These are phyloP conservation scores for Hippocampus guttulatus DNA, from an alignment of 2,113 vertebrate species.

Conservation along the genomic window DNA sequence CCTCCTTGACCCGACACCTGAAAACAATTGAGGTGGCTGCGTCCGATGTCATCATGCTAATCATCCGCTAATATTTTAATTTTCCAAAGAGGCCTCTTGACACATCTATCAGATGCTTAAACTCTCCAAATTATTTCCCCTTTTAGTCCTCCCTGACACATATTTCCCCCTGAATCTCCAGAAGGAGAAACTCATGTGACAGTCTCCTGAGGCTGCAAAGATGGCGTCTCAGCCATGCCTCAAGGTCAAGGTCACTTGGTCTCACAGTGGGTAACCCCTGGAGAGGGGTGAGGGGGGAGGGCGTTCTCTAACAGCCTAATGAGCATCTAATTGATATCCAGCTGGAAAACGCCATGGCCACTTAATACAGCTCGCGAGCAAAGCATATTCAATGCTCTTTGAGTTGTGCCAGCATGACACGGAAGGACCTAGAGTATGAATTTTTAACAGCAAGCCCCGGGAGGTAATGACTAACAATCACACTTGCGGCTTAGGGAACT, in stretches of 20 bases:
- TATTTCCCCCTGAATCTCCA: neutral
- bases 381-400: constrained; percentile 27
- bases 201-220: neutral
- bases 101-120: neutral
- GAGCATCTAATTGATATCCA: constrained; percentile 68
- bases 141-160: neutral
- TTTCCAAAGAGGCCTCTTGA: no score
- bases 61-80: no score
- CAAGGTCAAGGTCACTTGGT: constrained; percentile 48
- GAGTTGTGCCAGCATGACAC: constrained; percentile 39
- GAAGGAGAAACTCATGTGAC: neutral
- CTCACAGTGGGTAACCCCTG: constrained; percentile 47
- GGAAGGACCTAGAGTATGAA: constrained; percentile 37
- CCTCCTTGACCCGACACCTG: neutral
- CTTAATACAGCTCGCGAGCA: constrained; percentile 44
- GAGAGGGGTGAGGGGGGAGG: constrained; percentile 8
- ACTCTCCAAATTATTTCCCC: neutral
- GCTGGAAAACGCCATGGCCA: constrained; percentile 52
- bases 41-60: neutral
- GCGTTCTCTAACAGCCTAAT: constrained; percentile 49
- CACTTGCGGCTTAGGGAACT: constrained; percentile 14
- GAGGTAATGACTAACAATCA: constrained; percentile 31
- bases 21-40: neutral
- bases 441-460: constrained; percentile 3
- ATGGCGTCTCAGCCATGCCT: constrained; percentile 15